A percentile compares a stretch with the other conserved stretches of the same genome.
Conservation (phyloP, 2,113 vertebrate genomes). For the Scophthalmus maximus region DNA sequence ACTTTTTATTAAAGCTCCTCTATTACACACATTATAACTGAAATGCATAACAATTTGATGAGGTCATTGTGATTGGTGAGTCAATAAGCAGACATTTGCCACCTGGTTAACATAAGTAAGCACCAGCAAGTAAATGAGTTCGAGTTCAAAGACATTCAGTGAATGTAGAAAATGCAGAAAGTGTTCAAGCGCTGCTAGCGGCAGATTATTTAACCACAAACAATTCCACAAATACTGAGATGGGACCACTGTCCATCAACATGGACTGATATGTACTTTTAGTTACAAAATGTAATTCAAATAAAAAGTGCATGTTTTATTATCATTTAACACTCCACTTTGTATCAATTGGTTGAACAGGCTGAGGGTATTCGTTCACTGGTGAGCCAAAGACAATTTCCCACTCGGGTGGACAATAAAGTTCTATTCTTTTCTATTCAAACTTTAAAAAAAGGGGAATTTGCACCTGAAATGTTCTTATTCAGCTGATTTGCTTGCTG, state of each 20-base stretch:
- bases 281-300: no score
- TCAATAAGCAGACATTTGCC: background rate
- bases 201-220: background rate
- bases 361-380: no score
- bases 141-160: background rate
- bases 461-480: no score
- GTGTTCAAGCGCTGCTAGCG: background rate
- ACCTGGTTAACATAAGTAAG: background rate
- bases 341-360: no score
- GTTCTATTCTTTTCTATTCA: no score
- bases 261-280: no score
- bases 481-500: no score
- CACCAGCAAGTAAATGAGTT: conserved; percentile 14
- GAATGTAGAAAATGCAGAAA: conserved; percentile 11
- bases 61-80: background rate
- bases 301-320: background rate
- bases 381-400: no score
- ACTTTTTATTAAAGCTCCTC: background rate
- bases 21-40: background rate
- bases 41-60: background rate
- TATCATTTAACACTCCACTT: background rate
- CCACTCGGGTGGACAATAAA: no score
- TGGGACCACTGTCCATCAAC: background rate
- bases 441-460: no score
- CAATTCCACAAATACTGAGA: background rate